Conservation (phyloP, 1,140 invertebrate species). For the Aphis gossypii region DNA sequence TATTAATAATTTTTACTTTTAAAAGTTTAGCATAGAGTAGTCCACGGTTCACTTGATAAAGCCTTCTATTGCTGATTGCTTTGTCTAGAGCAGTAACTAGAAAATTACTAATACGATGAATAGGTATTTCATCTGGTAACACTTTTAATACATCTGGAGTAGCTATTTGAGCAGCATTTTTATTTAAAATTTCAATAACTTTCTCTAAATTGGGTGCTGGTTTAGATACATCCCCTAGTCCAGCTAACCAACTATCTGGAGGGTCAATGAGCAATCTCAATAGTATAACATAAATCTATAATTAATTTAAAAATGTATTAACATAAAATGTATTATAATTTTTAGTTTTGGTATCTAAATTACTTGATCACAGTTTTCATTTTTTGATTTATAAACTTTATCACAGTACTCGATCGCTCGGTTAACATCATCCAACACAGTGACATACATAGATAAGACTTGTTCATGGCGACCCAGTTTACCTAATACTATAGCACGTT, state of each 20-base stretch:
- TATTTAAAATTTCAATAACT: constrained; percentile 80
- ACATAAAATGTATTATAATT: constrained; percentile 58
- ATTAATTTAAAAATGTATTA: constrained; percentile 36
- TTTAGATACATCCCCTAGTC: constrained; percentile 66
- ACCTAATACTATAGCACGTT: constrained; percentile 90
- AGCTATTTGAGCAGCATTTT: constrained; percentile 83
- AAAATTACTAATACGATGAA: constrained; percentile 78
- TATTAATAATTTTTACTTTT: constrained; percentile 66
- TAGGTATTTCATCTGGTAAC: constrained; percentile 78
- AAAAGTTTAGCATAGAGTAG: constrained; percentile 83
- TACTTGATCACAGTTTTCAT: constrained; percentile 69
- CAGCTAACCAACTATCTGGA: constrained; percentile 67
- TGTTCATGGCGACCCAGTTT: constrained; percentile 88
- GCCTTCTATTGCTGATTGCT: constrained; percentile 74
- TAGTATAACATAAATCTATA: constrained; percentile 69
- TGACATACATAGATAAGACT: constrained; percentile 89
- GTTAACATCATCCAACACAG: constrained; percentile 77
- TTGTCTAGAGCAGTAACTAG: constrained; percentile 79
- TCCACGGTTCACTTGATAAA: constrained; percentile 80
- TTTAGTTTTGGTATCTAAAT: constrained; percentile 59
- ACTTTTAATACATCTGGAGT: constrained; percentile 75
- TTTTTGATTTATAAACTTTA: constrained; percentile 69
- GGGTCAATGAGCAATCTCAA: constrained; percentile 69
- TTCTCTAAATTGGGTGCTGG: constrained; percentile 76
- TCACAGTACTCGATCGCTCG: constrained; percentile 87